Evolutionary conservation across 2,797 vertebrate genomes (phyloP).

Genomic region (Crocodylus rhombifer): DNA sequence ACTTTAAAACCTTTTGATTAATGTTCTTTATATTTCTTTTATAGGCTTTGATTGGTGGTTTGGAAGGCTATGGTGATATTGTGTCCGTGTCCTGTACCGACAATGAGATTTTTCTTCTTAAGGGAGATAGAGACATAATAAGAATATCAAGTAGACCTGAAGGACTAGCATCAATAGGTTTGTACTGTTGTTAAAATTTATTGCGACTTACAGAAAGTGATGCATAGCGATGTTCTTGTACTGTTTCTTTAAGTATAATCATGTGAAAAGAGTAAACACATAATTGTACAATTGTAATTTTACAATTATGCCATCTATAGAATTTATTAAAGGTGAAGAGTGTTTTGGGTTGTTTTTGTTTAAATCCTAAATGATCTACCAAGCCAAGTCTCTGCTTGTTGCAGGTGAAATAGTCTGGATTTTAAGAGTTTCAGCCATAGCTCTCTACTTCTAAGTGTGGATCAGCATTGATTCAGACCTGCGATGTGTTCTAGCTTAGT

Average conservation of each 20-base stretch:
- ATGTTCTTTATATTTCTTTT: slow-evolving; percentile 45
- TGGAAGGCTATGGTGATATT: slow-evolving; percentile 95
- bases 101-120: slow-evolving; percentile 96
- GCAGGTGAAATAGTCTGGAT: neutral
- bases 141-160: slow-evolving; percentile 92
- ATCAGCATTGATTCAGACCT: neutral
- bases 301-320: too few species aligned
- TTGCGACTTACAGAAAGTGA: neutral
- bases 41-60: slow-evolving; percentile 90
- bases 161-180: slow-evolving; percentile 86
- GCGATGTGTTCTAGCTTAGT: neutral
- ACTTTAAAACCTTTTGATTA: neutral
- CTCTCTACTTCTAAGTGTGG: neutral
- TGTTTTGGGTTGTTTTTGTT: neutral
- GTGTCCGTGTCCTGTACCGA: slow-evolving; percentile 95
- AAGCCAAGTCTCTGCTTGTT: neutral
- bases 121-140: slow-evolving; percentile 95
- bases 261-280: neutral
- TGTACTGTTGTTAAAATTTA: slow-evolving; percentile 57
- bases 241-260: neutral
- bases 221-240: neutral
- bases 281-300: too few species aligned
- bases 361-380: slow-evolving; percentile 2
- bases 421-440: slow-evolving; percentile 10
- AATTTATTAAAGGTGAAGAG: too few species aligned